A percentile compares a stretch with the other conserved stretches of the same genome.
Conservation (phyloP, 2,797 vertebrate species). For the Chelon labrosus region DNA sequence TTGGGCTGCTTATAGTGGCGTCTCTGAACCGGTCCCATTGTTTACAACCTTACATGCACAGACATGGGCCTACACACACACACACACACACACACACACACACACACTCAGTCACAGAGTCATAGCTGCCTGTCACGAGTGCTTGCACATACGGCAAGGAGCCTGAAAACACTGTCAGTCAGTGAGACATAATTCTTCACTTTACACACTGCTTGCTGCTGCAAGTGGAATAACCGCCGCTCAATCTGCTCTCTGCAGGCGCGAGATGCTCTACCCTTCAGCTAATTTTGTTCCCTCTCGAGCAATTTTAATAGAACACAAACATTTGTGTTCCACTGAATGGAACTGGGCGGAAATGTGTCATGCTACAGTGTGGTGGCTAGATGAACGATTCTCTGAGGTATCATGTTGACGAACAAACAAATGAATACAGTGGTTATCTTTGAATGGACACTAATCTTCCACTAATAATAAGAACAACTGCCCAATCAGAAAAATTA, state of each 20-base stretch:
- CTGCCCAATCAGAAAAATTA: no score
- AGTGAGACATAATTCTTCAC: conserved; percentile 9
- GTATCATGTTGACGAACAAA: conserved; percentile 16
- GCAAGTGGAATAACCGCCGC: neutral
- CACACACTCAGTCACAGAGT: conserved; percentile 21
- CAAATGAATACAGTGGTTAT: no score
- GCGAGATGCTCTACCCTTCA: neutral
- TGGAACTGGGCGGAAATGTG: neutral
- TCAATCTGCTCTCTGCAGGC: no score
- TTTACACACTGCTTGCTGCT: conserved; percentile 2
- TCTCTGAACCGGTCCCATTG: conserved; percentile 82
- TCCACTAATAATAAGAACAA: no score
- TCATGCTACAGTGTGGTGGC: no score
- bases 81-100: conserved; percentile 53
- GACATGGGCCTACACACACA: conserved; percentile 58
- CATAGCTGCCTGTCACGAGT: conserved; percentile 51
- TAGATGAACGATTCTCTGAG: neutral
- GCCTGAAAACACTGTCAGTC: conserved; percentile 16
- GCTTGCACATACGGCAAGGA: conserved; percentile 34
- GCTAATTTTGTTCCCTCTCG: neutral
- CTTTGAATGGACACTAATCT: no score
- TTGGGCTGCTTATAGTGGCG: conserved; percentile 71
- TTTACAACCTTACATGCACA: conserved; percentile 63
- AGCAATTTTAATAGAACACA: neutral
- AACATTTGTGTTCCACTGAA: neutral